phyloP scores from a whole-genome alignment of 2,113 vertebrate genomes.

The Ammodytes dubius region DNA sequence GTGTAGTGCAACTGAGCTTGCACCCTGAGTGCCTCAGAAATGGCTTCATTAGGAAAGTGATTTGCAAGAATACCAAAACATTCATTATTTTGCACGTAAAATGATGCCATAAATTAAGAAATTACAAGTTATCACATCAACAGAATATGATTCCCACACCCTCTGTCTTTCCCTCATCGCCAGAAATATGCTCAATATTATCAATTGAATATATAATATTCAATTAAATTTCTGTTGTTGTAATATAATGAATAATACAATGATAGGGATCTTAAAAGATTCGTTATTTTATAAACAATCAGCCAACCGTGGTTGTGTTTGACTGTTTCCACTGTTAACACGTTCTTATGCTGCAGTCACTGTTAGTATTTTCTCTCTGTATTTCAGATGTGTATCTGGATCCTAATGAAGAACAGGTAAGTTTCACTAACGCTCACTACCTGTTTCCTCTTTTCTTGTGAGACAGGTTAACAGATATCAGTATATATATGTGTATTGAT shows the following conservation, averaged over 20 bases:
- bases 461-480: neutral
- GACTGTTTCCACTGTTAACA: neutral
- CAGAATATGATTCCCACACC: neutral
- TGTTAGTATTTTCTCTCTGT: slow-evolving; percentile 17
- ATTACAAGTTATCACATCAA: neutral
- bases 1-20: slow-evolving; percentile 26
- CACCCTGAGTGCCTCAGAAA: neutral
- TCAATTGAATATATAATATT: no score
- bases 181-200: neutral
- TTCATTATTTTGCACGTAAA: neutral
- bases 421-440: neutral
- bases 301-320: neutral
- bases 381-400: slow-evolving; percentile 86
- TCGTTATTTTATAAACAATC: no score
- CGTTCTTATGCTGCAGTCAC: neutral
- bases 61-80: neutral
- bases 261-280: neutral
- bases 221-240: neutral
- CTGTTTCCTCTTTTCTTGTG: neutral
- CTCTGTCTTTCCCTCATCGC: neutral
- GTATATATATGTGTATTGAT: neutral
- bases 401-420: slow-evolving; percentile 84
- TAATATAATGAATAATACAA: neutral
- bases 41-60: neutral
- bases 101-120: neutral